Base-by-base conservation (phyloP, 1,140 invertebrate species). In the Drosophila pachea region DNA sequence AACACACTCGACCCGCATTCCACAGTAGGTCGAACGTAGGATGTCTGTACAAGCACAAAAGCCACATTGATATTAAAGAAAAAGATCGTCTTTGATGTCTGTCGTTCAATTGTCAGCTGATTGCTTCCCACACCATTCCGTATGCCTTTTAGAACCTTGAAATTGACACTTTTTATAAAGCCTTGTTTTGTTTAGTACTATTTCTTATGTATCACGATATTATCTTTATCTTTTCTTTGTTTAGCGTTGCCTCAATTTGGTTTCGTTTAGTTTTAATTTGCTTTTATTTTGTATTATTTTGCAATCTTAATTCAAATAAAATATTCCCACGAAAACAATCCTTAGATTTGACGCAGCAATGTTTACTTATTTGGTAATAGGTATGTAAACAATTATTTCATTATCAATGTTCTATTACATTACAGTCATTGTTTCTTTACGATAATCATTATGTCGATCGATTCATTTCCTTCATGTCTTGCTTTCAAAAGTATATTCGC, bases 91-190 rank as follows among this genome's bases (percentile, higher is more conserved):
- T 70, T 70, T 45, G 75, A 76, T 64, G 70, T 88, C 88, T 76
- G 86, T 88, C 88, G 79, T 89, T 89, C 88, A 88, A 88, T 59
- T 89, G 86, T 73, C 78, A 79, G 76, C 83, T 79, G 78, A 89
- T 89, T 89, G 88, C 88, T 89, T 89, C 86, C 88, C 88, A 89
- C 88, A 89, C 89, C 88, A 89, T 89, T 89, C 88, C 88, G 87
- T 84, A 84, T 88, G 76, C 81, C 74, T 87, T 87, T 88, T 89
- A 88, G 78, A 88, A 88, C 86, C 82, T 88, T 88, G 77, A 86
- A 88, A 86, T 75, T 88, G 63, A 64, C 69, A 76, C 73, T 76
- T 68, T 72, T 66, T 43, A 5, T 66, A 59, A 59, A 59, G 31
- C 59, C 58, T 71, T 66, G 7, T 40, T 59, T 53, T 40, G 52